A percentile compares a stretch with the other conserved stretches of the same genome.
Evolutionary conservation across 30 jellyfish, hydroid and myxozoan genomes (phyloP).

Genomic region (Euphysa ruthae): DNA sequence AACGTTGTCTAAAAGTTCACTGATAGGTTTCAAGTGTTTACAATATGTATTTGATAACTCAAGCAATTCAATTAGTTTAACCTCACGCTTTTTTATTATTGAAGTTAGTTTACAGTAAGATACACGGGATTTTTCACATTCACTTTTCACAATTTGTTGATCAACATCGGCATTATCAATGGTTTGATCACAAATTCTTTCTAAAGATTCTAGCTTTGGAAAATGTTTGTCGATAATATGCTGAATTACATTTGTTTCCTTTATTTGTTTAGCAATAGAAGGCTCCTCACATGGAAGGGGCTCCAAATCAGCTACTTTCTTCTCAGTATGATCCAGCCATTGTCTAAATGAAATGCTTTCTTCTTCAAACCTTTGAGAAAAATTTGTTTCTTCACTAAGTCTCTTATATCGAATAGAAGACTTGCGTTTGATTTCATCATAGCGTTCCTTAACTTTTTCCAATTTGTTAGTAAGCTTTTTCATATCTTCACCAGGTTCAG

Average conservation of each 20-base stretch:
- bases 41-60: conserved; percentile 23
- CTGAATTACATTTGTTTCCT: conserved; percentile 34
- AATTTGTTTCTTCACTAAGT: conserved; percentile 23
- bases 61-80: conserved; percentile 15
- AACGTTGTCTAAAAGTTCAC: conserved; percentile 56
- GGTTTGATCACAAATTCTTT: conserved; percentile 22
- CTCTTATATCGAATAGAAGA: conserved; percentile 31
- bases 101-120: conserved; percentile 24
- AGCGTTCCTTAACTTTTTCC: conserved; percentile 36
- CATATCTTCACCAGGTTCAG: conserved; percentile 61
- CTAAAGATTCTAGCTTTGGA: conserved; percentile 53
- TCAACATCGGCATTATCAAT: conserved; percentile 53
- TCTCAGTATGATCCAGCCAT: conserved; percentile 55
- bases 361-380: conserved; percentile 43
- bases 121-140: conserved; percentile 19
- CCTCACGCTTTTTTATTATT: conserved; percentile 20
- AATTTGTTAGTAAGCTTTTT: conserved; percentile 25
- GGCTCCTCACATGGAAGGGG: conserved; percentile 37
- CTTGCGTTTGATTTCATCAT: conserved; percentile 23
- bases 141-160: conserved; percentile 28
- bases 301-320: conserved; percentile 17
- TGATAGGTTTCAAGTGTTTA: conserved; percentile 53
- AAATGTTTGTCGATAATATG: conserved; percentile 37
- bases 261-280: conserved; percentile 27
- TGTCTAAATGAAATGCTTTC: conserved; percentile 14